phyloP scores from a whole-genome alignment of 2,888 invertebrate species.

The Caenorhabditis sulstoni region DNA sequence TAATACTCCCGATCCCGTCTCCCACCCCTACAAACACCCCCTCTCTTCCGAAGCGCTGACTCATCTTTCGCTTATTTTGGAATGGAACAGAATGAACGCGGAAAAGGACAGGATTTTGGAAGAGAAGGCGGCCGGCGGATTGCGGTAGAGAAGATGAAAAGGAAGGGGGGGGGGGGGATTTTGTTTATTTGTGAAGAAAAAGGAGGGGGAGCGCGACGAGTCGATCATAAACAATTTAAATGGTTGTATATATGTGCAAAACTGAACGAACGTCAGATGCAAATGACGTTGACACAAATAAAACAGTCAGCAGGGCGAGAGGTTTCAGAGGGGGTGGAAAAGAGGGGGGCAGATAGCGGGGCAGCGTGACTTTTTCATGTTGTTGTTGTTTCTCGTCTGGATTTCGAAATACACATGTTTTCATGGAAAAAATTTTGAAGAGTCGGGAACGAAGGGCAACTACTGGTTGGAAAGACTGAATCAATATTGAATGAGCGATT shows the following conservation, averaged over 20 bases:
- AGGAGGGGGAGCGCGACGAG: not conserved
- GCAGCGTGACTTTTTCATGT: slow-evolving; percentile 17
- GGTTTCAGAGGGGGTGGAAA: not conserved
- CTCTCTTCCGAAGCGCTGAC: slow-evolving; percentile 14
- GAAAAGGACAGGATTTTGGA: slow-evolving; percentile 46
- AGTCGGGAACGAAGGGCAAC: not conserved
- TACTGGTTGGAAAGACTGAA: slow-evolving; percentile 21
- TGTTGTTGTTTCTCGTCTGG: too few relatives aligned
- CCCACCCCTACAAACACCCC: too few relatives aligned
- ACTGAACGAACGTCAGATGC: too few relatives aligned
- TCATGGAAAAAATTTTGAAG: too few relatives aligned
- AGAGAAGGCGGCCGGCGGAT: not conserved
- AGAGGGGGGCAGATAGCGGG: not conserved
- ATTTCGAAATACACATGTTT: slow-evolving; percentile 12
- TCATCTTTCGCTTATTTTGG: slow-evolving; percentile 28
- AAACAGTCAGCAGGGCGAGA: not conserved
- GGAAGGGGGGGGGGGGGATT: slow-evolving; percentile 19
- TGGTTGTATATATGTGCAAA: slow-evolving; percentile 17
- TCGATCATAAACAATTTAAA: slow-evolving; percentile 49
- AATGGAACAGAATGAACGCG: slow-evolving; percentile 4
- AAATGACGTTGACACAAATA: too few relatives aligned
- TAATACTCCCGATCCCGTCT: slow-evolving; percentile 39
- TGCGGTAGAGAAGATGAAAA: too few relatives aligned
- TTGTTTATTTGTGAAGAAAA: slow-evolving; percentile 40
- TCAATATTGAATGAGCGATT: slow-evolving; percentile 10